These are phyloP conservation scores for Prionailurus viverrinus DNA, from an alignment of 2,113 vertebrate species.

Conservation along the genomic window DNA sequence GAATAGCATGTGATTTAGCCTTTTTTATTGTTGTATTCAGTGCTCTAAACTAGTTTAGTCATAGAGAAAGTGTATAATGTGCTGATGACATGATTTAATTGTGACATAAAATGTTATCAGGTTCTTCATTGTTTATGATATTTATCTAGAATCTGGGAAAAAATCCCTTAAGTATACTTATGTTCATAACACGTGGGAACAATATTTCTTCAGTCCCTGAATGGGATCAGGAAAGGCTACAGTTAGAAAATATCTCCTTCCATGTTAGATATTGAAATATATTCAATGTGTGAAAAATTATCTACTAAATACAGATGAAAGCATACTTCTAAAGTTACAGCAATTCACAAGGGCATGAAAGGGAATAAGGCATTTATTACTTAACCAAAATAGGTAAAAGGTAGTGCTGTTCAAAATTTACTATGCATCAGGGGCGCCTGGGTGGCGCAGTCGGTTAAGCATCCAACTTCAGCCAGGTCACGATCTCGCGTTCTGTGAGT, in stretches of 20 bases:
- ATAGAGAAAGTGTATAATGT: background rate
- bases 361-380: background rate
- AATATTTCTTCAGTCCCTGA: slow-evolving; percentile 41
- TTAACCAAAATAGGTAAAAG: background rate
- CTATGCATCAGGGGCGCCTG: background rate
- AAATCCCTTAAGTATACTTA: background rate
- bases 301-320: background rate
- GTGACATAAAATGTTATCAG: background rate
- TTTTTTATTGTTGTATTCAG: background rate
- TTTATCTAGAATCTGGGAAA: background rate
- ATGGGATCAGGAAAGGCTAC: background rate
- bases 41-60: background rate
- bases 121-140: background rate
- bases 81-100: background rate
- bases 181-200: background rate
- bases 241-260: background rate
- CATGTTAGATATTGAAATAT: background rate
- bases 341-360: background rate
- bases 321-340: background rate
- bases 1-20: background rate
- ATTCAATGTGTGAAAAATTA: slow-evolving; percentile 12
- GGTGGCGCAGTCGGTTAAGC: too few relatives aligned
- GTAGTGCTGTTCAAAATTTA: background rate
- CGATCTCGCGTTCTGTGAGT: too few relatives aligned
- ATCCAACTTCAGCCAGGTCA: too few relatives aligned